Conservation (phyloP, 2,888 invertebrate species). For the Tanypteryx hageni region DNA sequence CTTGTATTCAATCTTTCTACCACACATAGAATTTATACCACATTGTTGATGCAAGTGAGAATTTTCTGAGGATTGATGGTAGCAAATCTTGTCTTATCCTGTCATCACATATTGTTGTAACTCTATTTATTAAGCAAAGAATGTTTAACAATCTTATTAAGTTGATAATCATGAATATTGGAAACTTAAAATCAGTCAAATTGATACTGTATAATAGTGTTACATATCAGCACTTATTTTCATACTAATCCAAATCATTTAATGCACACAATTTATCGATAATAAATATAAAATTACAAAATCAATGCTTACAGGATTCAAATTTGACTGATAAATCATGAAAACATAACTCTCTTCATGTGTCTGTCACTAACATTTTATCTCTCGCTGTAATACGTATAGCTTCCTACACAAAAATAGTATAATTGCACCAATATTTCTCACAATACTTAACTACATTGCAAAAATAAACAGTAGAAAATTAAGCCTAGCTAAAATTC, state of each 20-base stretch:
- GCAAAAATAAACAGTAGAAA: no score
- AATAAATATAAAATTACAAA: no score
- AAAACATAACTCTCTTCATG: background rate
- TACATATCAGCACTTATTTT: background rate
- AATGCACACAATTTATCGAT: background rate
- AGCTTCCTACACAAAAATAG: background rate
- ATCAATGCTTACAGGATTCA: background rate
- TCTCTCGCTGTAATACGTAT: constrained; percentile 36
- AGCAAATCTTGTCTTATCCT: constrained; percentile 54
- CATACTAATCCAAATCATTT: background rate
- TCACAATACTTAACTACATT: no score
- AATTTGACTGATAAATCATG: background rate
- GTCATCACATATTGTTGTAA: constrained; percentile 36
- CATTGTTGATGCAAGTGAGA: constrained; percentile 20
- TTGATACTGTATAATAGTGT: background rate
- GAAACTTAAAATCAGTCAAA: background rate
- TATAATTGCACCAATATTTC: no score
- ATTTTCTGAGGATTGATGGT: constrained; percentile 28
- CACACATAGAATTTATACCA: background rate
- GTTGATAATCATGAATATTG: background rate
- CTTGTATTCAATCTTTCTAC: constrained; percentile 16
- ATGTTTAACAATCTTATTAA: constrained; percentile 5
- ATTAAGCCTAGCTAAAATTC: no score
- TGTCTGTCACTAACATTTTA: constrained; percentile 35
- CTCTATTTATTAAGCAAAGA: background rate